Conservation (phyloP, 2,888 invertebrate species). For the Petrolisthes manimaculis region DNA sequence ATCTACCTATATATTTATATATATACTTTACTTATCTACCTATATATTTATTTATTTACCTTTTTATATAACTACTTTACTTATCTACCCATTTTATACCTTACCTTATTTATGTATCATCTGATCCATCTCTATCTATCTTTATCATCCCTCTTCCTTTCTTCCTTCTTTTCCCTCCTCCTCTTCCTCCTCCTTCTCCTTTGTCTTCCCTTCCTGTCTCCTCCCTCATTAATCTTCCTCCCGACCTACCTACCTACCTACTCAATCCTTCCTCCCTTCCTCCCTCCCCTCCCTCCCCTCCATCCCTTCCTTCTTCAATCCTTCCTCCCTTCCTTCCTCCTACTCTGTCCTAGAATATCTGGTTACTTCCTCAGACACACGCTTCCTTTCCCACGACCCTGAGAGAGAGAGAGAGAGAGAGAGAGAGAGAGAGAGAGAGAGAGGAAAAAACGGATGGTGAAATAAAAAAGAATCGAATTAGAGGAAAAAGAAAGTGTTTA, state of each 20-base stretch:
- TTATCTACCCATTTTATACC: too few relatives aligned
- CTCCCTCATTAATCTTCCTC: not conserved
- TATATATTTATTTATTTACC: too few relatives aligned
- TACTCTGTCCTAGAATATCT: constrained; percentile 1
- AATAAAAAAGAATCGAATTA: not conserved
- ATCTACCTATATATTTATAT: too few relatives aligned
- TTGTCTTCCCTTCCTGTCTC: not conserved
- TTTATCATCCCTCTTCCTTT: not conserved
- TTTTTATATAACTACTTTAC: too few relatives aligned
- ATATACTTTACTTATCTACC: too few relatives aligned
- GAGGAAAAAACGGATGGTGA: not conserved
- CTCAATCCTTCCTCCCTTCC: not conserved
- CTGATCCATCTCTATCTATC: not conserved
- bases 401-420: constrained; percentile 7
- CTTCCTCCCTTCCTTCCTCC: not conserved
- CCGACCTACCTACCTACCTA: not conserved
- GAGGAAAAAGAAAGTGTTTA: not conserved
- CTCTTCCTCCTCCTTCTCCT: constrained; percentile 11
- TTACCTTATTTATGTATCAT: not conserved
- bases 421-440: not conserved
- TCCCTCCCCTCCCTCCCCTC: not conserved
- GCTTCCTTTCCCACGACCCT: constrained; percentile 11
- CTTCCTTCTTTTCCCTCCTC: constrained; percentile 6
- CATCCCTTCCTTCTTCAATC: not conserved
- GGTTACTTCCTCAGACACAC: constrained; percentile 18